Percentiles rank a stretch among this genome's conserved stretches.
Conservation (phyloP, 2,888 invertebrate species). For the Harpalus rubripes region DNA sequence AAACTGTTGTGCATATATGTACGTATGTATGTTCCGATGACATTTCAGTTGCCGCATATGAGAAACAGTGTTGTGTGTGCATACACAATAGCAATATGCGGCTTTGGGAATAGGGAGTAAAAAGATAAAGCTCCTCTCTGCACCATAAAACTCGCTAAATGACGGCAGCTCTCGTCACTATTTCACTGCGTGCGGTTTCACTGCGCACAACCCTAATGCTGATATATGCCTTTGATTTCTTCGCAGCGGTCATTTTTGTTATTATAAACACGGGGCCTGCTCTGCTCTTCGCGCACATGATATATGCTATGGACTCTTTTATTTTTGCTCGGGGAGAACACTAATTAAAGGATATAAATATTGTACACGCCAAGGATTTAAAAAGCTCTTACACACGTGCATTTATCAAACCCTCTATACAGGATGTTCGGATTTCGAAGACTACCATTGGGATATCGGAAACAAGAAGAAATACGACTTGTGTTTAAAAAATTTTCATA, state of each 20-base stretch:
- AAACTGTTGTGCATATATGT: too few species aligned
- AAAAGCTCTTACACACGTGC: too few species aligned
- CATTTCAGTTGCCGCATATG: too few species aligned
- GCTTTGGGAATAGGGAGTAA: slow-evolving; percentile 73
- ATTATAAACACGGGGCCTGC: slow-evolving; percentile 70
- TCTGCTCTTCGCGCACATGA: neutral
- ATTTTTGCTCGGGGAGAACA: slow-evolving; percentile 22
- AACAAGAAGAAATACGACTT: too few species aligned
- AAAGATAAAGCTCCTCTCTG: slow-evolving; percentile 74
- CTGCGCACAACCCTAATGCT: slow-evolving; percentile 74
- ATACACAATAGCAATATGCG: slow-evolving; percentile 70
- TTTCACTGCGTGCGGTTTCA: slow-evolving; percentile 75
- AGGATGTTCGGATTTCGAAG: too few species aligned
- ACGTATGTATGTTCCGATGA: too few species aligned
- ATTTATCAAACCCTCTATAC: neutral
- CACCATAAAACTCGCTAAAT: slow-evolving; percentile 75
- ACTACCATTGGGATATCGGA: too few species aligned
- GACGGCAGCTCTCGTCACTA: slow-evolving; percentile 76
- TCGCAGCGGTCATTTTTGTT: slow-evolving; percentile 71
- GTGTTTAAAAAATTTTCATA: too few species aligned
- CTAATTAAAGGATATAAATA: slow-evolving; percentile 39
- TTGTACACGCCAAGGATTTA: neutral
- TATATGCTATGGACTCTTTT: slow-evolving; percentile 23
- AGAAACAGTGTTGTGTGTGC: neutral
- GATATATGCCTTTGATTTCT: slow-evolving; percentile 77